Conservation (phyloP, 2,113 vertebrate genomes). For the Ammodytes marinus region DNA sequence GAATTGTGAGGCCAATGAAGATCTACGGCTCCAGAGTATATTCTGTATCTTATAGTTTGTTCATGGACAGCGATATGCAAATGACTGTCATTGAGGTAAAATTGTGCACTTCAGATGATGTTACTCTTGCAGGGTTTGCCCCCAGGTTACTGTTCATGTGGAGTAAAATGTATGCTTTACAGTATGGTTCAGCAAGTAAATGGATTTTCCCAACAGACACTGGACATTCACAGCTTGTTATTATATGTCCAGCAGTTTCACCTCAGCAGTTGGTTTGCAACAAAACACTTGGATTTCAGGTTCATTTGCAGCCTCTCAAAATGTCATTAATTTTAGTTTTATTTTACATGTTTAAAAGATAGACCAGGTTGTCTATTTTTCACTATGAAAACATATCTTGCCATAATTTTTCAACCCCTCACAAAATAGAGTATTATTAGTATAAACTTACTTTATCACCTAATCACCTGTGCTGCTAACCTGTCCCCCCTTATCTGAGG, state of each 20-base stretch:
- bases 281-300: not conserved
- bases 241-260: not conserved
- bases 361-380: too few relatives aligned
- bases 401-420: not conserved
- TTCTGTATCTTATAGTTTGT: not conserved
- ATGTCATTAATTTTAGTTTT: not conserved
- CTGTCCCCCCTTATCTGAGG: constrained; percentile 7
- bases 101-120: constrained; percentile 10
- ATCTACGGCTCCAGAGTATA: too few relatives aligned
- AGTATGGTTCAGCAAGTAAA: not conserved
- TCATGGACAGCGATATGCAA: not conserved
- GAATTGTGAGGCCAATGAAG: too few relatives aligned
- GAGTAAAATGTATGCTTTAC: not conserved
- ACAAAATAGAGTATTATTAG: not conserved
- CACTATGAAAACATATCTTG: not conserved
- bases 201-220: constrained; percentile 1
- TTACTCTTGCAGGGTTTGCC: not conserved
- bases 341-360: too few relatives aligned
- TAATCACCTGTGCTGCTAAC: constrained; percentile 6
- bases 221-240: not conserved
- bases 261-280: not conserved
- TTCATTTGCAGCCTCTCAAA: not conserved
- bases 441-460: constrained; percentile 26
- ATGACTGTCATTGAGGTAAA: not conserved
- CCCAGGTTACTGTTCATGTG: constrained; percentile 10